phyloP scores from a whole-genome alignment of 2,888 invertebrate genomes.

The Flabesymbios commensalis region DNA sequence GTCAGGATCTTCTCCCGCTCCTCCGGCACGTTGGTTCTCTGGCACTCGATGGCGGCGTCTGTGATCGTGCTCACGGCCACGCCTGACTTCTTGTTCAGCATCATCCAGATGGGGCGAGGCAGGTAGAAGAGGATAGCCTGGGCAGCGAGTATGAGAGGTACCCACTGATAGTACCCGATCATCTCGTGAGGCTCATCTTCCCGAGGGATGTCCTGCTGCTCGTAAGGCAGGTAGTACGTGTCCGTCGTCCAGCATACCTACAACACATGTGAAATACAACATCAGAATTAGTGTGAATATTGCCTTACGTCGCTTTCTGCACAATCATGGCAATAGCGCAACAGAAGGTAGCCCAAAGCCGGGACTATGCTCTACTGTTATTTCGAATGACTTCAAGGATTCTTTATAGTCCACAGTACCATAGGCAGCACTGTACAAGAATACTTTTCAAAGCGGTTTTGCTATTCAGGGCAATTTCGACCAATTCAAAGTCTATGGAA shows the following conservation, averaged over 20 bases:
- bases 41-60: constrained; percentile 31
- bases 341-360: no score
- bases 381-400: no score
- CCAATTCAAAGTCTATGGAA: no score
- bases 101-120: constrained; percentile 63
- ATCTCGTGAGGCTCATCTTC: constrained; percentile 7
- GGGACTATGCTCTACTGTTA: no score
- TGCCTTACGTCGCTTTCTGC: no score
- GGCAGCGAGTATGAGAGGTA: constrained; percentile 28
- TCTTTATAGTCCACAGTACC: no score
- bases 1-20: constrained; percentile 25
- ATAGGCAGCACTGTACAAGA: no score
- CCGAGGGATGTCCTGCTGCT: neutral
- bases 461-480: no score
- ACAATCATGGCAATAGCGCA: no score
- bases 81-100: constrained; percentile 47
- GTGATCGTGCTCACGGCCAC: constrained; percentile 30
- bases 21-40: constrained; percentile 25
- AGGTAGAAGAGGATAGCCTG: constrained; percentile 45
- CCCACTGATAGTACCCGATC: constrained; percentile 38
- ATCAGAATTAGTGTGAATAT: no score
- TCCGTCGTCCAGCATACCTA: constrained; percentile 64
- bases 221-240: constrained; percentile 62
- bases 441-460: no score
- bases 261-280: no score